Conservation (phyloP, 2,113 vertebrate genomes). For the Seriola aureovittata region DNA sequence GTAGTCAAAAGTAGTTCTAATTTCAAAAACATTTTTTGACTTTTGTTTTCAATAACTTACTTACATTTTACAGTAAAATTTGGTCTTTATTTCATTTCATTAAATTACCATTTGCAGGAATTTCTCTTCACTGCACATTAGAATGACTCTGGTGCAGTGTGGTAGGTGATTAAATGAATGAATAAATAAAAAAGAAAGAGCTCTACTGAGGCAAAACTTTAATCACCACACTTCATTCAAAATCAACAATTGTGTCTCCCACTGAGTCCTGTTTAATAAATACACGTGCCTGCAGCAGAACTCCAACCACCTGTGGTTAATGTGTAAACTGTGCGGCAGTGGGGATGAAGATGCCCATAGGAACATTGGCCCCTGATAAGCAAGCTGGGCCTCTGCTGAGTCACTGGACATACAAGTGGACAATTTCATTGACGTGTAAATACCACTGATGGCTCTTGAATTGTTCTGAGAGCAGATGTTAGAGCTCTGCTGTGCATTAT, state of each 20-base stretch:
- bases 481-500: background rate
- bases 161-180: background rate
- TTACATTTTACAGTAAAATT: background rate
- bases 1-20: too few species aligned
- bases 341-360: slow-evolving; percentile 62
- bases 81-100: background rate
- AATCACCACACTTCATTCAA: background rate
- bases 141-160: background rate
- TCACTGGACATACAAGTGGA: slow-evolving; percentile 50
- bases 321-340: slow-evolving; percentile 72
- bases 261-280: background rate
- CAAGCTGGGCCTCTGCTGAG: slow-evolving; percentile 43
- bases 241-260: background rate
- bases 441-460: background rate
- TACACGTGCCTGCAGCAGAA: background rate
- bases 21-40: background rate
- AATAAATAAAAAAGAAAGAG: background rate
- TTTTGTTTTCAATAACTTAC: background rate
- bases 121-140: background rate
- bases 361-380: slow-evolving; percentile 81
- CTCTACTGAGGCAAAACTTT: background rate
- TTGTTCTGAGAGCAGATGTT: background rate
- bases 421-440: slow-evolving; percentile 10
- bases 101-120: background rate
- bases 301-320: slow-evolving; percentile 71